Evolutionary conservation across 2,113 vertebrate genomes (phyloP).

Genomic region (Ornithorhynchus anatinus): DNA sequence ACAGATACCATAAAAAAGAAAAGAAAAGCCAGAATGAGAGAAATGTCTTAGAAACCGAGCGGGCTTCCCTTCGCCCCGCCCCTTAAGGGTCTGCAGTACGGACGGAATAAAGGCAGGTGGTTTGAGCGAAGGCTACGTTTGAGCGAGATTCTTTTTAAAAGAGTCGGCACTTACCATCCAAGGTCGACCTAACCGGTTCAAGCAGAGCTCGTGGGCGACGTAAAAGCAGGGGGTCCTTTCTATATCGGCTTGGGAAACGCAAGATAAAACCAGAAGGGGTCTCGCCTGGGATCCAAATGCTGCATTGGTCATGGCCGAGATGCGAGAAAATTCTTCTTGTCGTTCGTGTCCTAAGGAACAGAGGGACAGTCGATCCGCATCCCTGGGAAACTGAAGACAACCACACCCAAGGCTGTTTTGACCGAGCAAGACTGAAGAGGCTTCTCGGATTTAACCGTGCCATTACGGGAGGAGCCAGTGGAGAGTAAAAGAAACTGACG

Average conservation of each 20-base stretch:
- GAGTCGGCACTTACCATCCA: slow-evolving; percentile 84
- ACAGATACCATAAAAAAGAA: too few relatives aligned
- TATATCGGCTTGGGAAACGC: slow-evolving; percentile 71
- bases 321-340: slow-evolving; percentile 77
- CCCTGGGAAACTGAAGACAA: neutral
- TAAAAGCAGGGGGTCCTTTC: slow-evolving; percentile 81
- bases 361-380: slow-evolving; percentile 6
- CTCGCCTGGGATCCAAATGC: slow-evolving; percentile 67
- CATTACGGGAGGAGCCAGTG: too few relatives aligned
- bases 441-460: too few relatives aligned
- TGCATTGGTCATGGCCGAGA: slow-evolving; percentile 82
- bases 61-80: too few relatives aligned
- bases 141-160: neutral
- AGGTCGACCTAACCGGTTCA: slow-evolving; percentile 76
- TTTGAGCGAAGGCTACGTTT: slow-evolving; percentile 1
- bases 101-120: too few relatives aligned
- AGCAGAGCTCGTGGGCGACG: slow-evolving; percentile 82
- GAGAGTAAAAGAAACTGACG: neutral
- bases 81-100: too few relatives aligned
- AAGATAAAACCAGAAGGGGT: slow-evolving; percentile 89
- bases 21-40: neutral
- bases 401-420: neutral
- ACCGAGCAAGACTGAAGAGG: too few relatives aligned
- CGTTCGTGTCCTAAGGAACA: slow-evolving; percentile 69
- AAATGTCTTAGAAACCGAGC: slow-evolving; percentile 20